phyloP scores from a whole-genome alignment of 2,797 vertebrate species.

The Leptoclinus maculatus region DNA sequence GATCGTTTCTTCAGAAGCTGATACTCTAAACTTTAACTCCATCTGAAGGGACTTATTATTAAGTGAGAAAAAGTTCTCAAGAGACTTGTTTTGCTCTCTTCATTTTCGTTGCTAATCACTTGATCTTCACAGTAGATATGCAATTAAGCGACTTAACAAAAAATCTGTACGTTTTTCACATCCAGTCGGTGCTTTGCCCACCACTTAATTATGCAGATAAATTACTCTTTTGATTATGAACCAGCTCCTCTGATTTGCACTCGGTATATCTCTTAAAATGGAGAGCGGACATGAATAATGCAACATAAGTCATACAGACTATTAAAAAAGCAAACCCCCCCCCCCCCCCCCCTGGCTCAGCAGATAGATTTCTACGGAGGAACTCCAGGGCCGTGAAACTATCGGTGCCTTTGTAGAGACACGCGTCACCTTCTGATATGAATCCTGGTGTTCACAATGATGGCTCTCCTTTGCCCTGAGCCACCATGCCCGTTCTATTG shows the following conservation, averaged over 20 bases:
- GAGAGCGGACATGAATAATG: conserved; percentile 54
- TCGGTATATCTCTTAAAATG: conserved; percentile 36
- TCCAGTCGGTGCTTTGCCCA: conserved; percentile 11
- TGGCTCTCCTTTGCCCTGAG: conserved; percentile 5
- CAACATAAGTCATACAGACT: conserved; percentile 38
- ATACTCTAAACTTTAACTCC: neutral
- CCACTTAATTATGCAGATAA: conserved; percentile 38
- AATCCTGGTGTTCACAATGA: conserved; percentile 19
- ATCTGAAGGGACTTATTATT: neutral
- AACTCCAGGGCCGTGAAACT: conserved; percentile 21
- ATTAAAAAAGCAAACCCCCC: conserved; percentile 48
- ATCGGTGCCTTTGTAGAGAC: conserved; percentile 30
- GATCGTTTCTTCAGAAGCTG: neutral
- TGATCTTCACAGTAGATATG: conserved; percentile 19
- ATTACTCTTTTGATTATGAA: conserved; percentile 49
- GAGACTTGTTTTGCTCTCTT: conserved; percentile 6
- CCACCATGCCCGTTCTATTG: conserved; percentile 10
- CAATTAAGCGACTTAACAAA: conserved; percentile 23
- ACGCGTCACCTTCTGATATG: conserved; percentile 24
- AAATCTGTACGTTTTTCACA: conserved; percentile 14
- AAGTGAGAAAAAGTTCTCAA: conserved; percentile 1
- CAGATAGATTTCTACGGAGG: conserved; percentile 41
- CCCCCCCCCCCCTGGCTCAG: conserved; percentile 31
- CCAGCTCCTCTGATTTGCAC: conserved; percentile 38
- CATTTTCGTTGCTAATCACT: conserved; percentile 34